Percentiles rank a stretch among this genome's conserved stretches.
Conservation (phyloP, 2,888 invertebrate genomes). For the Zaprionus obscuricornis region DNA sequence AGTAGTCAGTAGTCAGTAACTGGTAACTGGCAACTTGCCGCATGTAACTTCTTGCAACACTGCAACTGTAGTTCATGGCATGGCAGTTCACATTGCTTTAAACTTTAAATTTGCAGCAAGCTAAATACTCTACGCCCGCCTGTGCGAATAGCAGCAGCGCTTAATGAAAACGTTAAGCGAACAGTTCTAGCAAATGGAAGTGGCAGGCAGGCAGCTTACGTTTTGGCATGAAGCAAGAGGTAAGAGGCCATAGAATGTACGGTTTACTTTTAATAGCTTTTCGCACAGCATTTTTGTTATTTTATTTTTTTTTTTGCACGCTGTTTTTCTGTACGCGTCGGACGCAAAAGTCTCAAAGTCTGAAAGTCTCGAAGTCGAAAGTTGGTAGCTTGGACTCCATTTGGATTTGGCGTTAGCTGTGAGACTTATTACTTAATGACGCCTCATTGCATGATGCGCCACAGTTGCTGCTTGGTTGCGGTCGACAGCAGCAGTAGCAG, state of each 20-base stretch:
- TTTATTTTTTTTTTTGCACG: slow-evolving; percentile 33
- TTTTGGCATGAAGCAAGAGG: not conserved
- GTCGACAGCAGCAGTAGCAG: slow-evolving; percentile 20
- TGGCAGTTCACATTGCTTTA: slow-evolving; percentile 31
- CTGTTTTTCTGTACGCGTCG: too few relatives aligned
- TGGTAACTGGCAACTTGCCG: slow-evolving; percentile 1
- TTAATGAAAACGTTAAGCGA: slow-evolving; percentile 68
- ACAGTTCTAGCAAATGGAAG: not conserved
- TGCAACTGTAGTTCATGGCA: slow-evolving; percentile 36
- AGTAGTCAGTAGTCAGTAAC: slow-evolving; percentile 22
- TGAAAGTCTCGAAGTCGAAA: slow-evolving; percentile 10
- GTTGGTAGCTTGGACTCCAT: not conserved
- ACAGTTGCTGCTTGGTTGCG: slow-evolving; percentile 43
- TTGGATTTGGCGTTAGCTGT: slow-evolving; percentile 19
- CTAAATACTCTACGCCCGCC: not conserved
- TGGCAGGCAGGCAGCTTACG: not conserved
- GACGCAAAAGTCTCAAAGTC: too few relatives aligned
- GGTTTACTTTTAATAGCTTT: slow-evolving; percentile 65
- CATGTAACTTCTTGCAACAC: slow-evolving; percentile 17
- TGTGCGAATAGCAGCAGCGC: too few relatives aligned
- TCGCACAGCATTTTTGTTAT: too few relatives aligned
- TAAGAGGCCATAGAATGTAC: slow-evolving; percentile 2
- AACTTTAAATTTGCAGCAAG: slow-evolving; percentile 32
- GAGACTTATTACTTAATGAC: slow-evolving; percentile 76
- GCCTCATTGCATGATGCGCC: slow-evolving; percentile 68